A percentile compares a stretch with the other conserved stretches of the same genome.
Conservation (phyloP, 1,140 invertebrate species). For the Ostrea edulis region DNA sequence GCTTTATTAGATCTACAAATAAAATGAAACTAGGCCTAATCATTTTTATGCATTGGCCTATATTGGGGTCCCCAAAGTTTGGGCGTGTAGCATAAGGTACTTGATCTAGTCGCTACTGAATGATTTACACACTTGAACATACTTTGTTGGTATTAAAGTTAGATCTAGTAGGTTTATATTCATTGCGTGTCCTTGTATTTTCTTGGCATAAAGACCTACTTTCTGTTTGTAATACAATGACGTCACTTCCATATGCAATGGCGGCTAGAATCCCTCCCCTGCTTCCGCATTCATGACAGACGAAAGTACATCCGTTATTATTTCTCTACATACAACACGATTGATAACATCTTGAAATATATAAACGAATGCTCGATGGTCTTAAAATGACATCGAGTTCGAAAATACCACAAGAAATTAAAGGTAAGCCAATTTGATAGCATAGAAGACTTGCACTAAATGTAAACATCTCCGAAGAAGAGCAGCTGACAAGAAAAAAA, state of each 20-base stretch:
- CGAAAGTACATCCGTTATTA: slow-evolving; percentile 14
- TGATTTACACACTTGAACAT: too few species aligned
- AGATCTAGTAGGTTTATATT: too few species aligned
- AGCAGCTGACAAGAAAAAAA: slow-evolving; percentile 16
- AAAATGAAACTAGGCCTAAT: too few species aligned
- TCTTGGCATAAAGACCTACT: not conserved
- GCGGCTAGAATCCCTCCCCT: slow-evolving; percentile 23
- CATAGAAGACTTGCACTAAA: not conserved
- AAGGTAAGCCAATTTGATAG: slow-evolving; percentile 23
- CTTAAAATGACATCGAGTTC: slow-evolving; percentile 33
- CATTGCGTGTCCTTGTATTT: too few species aligned
- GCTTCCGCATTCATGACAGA: slow-evolving; percentile 31
- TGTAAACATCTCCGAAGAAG: slow-evolving; percentile 3
- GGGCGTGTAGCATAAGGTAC: too few species aligned
- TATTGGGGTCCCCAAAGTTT: too few species aligned
- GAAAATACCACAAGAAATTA: slow-evolving; percentile 13
- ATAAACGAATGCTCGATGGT: not conserved
- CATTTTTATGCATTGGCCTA: too few species aligned
- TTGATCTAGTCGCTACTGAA: too few species aligned
- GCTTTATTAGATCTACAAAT: too few species aligned
- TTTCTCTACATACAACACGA: not conserved
- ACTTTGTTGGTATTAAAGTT: too few species aligned
- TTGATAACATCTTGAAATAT: not conserved
- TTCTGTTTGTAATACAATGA: not conserved
- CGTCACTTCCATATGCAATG: slow-evolving; percentile 5